Conservation (phyloP, 92 coral and sea anemone genomes). For the Phenganax stokvisi region DNA sequence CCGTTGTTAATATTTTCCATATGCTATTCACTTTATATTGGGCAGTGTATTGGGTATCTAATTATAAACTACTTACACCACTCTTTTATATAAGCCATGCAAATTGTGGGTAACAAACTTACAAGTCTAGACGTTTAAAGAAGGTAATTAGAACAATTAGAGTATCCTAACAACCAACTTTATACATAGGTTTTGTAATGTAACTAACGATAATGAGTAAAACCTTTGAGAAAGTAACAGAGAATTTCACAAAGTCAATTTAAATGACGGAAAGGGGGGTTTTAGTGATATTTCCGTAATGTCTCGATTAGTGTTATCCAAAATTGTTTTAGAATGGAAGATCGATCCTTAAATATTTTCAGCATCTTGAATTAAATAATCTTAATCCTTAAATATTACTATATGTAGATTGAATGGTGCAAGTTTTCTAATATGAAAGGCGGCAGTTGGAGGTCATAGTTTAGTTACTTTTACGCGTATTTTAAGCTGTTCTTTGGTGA, state of each 20-base stretch:
- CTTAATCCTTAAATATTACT: neutral
- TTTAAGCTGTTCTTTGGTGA: neutral
- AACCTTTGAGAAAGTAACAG: neutral
- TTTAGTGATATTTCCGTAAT: too few relatives aligned
- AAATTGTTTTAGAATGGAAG: too few relatives aligned
- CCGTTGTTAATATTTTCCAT: too few relatives aligned
- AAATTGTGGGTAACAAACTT: neutral
- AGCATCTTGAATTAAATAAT: neutral
- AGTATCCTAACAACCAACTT: too few relatives aligned
- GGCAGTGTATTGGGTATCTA: too few relatives aligned
- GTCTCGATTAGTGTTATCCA: too few relatives aligned
- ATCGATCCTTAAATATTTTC: neutral
- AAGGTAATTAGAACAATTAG: constrained; percentile 10
- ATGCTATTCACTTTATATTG: too few relatives aligned
- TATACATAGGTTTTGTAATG: neutral
- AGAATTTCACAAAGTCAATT: too few relatives aligned
- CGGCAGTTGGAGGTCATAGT: neutral
- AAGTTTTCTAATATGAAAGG: neutral
- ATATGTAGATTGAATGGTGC: neutral
- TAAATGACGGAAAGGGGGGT: too few relatives aligned
- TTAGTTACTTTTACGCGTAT: neutral
- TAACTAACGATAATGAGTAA: neutral
- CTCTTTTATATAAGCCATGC: neutral
- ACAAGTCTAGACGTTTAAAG: constrained; percentile 5
- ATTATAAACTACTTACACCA: neutral